Base-by-base conservation (phyloP, 2,113 vertebrate genomes). In the Callorhinus ursinus region DNA sequence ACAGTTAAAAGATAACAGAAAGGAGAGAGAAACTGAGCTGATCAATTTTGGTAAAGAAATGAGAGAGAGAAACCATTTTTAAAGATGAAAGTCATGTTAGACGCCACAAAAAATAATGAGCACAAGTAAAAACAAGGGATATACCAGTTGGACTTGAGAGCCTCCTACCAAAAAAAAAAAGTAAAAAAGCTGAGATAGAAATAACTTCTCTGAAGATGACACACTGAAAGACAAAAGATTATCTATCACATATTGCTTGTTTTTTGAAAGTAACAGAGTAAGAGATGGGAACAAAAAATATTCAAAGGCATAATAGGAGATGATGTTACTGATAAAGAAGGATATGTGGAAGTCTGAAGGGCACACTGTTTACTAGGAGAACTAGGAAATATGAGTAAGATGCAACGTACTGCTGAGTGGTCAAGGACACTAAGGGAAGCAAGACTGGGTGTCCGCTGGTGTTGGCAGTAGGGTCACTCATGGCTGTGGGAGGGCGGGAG, bases 391-490 rank as follows among this genome's bases (percentile, higher is more conserved):
- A 39, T 7, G 19, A 14, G 9, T 77, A 12, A 33, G 3, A 59
- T 13, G 21, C 76, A 51, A n/a, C 12, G 28, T 61, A 33, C 10
- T 57, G 15, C 16, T 21, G 36, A 53, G 21, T 0, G 1, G 61
- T 39, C 55, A 51, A 31, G 85, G 85, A 31, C 7, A 1, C 31
- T 4, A 14, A 80, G 39, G 39, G 42, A 55, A 61, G 77, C 1
- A 28, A 42, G 5, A 24, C 18, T 24, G 16, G 6, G n/a, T 0
- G 31, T 10, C 24, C 67, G 14, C 22, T 46, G 39, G 51, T 39
- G 28, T 63, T 31, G 42, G 39, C 3, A 0, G 0, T 11, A 15
- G 14, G 36, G n/a, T 14, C 33, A 12, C 22, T 1, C 39, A 5
- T 16, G 51, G 36, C 4, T 21, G 26, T 9, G 31, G 6, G 4